These are phyloP conservation scores for Lymantria monacha DNA, from an alignment of 2,888 invertebrate species.

Conservation along the genomic window DNA sequence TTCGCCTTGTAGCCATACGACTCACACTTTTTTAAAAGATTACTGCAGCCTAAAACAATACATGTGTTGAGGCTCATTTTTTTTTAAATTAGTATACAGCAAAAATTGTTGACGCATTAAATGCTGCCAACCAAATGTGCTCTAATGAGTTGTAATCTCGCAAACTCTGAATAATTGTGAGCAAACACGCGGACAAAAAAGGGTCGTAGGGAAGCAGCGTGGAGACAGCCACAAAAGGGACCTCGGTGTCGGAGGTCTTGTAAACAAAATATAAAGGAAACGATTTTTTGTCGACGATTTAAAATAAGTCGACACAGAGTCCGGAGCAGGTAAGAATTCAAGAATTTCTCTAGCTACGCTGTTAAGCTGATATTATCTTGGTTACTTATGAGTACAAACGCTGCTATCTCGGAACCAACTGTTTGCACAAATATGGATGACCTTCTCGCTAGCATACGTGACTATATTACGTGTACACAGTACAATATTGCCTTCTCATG, in stretches of 20 bases:
- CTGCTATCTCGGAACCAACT: slow-evolving; percentile 62
- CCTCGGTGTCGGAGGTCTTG: slow-evolving; percentile 77
- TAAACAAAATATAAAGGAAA: slow-evolving; percentile 76
- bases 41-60: too few species aligned
- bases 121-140: slow-evolving; percentile 8
- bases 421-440: slow-evolving; percentile 73
- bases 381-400: slow-evolving; percentile 62
- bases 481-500: slow-evolving; percentile 35
- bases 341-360: slow-evolving; percentile 42
- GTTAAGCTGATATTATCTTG: slow-evolving; percentile 57
- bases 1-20: too few species aligned
- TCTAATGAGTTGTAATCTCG: slow-evolving; percentile 39
- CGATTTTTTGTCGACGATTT: slow-evolving; percentile 57
- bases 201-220: slow-evolving; percentile 53
- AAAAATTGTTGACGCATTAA: neutral
- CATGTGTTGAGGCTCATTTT: too few species aligned
- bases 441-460: slow-evolving; percentile 58
- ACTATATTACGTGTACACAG: slow-evolving; percentile 46
- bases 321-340: slow-evolving; percentile 62
- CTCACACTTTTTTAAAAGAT: too few species aligned
- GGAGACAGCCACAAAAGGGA: slow-evolving; percentile 55
- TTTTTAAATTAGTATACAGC: too few species aligned
- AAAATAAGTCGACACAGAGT: slow-evolving; percentile 50
- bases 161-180: slow-evolving; percentile 40
- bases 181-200: slow-evolving; percentile 70